phyloP scores from a whole-genome alignment of 2,113 vertebrate genomes.

The Catharus fuscescens region DNA sequence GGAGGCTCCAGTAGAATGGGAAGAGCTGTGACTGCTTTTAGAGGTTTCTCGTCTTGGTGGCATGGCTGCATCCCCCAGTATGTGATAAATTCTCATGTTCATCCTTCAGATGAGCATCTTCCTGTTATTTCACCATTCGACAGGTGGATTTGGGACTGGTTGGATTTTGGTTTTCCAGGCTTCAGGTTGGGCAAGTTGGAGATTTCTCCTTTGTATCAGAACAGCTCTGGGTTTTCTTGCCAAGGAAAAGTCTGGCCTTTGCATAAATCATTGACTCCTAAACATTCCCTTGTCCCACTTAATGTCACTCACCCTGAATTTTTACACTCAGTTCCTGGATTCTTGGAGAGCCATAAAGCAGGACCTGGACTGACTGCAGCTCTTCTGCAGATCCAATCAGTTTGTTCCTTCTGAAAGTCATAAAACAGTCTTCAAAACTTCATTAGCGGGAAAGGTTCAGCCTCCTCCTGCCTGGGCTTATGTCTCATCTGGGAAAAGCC shows the following conservation, averaged over 20 bases:
- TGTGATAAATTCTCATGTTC: neutral
- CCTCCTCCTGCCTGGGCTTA: neutral
- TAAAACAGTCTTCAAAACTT: neutral
- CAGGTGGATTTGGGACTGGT: neutral
- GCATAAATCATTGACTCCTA: neutral
- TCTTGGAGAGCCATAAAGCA: neutral
- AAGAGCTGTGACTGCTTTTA: neutral
- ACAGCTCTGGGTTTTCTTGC: neutral
- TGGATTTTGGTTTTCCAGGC: neutral
- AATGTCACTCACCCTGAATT: neutral
- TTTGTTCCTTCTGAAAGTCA: neutral
- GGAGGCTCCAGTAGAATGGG: neutral
- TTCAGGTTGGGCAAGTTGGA: neutral
- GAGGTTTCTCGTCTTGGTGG: neutral
- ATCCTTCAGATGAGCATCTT: neutral
- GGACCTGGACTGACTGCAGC: neutral
- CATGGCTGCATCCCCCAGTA: neutral
- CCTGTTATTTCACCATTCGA: neutral
- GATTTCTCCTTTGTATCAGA: neutral
- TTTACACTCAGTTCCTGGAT: neutral
- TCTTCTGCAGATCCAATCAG: neutral
- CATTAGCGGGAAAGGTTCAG: neutral
- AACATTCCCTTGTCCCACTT: neutral
- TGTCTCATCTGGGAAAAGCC: neutral
- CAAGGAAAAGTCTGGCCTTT: neutral